These are phyloP conservation scores for Lanius ludovicianus DNA, from an alignment of 2,113 vertebrate species.

Conservation along the genomic window DNA sequence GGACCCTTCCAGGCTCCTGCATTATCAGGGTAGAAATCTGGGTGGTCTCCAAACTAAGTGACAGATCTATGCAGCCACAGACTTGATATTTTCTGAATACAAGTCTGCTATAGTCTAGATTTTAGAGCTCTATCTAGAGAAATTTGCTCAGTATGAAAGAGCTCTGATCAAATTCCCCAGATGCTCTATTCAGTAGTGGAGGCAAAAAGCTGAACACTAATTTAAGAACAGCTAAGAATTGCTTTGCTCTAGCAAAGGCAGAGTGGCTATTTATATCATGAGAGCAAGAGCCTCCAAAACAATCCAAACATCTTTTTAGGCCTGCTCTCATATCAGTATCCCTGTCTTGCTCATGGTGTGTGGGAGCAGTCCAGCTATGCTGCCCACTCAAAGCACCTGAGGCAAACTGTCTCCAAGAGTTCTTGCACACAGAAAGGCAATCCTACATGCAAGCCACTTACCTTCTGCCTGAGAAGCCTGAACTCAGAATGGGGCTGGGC, in stretches of 20 bases:
- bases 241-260: neutral
- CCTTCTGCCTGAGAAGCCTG: slow-evolving; percentile 29
- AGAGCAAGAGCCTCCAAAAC: neutral
- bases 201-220: neutral
- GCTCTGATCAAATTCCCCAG: neutral
- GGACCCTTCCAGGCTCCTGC: neutral
- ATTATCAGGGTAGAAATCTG: neutral
- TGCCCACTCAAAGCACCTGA: neutral
- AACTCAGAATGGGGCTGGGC: neutral
- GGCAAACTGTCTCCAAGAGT: neutral
- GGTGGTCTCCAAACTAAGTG: neutral
- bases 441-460: slow-evolving; percentile 59
- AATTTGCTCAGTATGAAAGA: neutral
- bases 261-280: neutral
- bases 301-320: neutral
- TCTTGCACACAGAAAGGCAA: slow-evolving; percentile 3
- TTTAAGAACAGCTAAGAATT: neutral
- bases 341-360: neutral
- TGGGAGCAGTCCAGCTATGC: neutral
- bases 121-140: neutral
- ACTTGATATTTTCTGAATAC: neutral
- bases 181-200: neutral
- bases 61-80: neutral
- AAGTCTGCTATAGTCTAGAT: neutral
- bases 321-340: neutral